Evolutionary conservation across 2,888 invertebrate species (phyloP).

Genomic region (Pseudococcus viburni): DNA sequence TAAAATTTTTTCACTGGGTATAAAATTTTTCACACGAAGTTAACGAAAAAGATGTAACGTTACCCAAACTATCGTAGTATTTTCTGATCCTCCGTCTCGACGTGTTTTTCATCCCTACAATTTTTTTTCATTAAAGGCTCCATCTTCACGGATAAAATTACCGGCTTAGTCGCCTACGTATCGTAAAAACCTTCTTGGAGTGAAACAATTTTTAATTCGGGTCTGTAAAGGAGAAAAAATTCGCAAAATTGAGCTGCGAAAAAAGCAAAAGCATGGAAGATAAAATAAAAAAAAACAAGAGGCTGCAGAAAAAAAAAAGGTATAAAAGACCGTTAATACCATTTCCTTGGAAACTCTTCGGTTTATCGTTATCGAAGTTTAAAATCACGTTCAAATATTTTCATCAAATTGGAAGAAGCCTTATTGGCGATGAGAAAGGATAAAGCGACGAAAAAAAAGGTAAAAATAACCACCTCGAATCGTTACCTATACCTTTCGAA

Average conservation of each 20-base stretch:
- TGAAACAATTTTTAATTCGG: not conserved
- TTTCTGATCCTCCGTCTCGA: not conserved
- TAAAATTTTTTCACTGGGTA: not conserved
- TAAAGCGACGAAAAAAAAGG: not conserved
- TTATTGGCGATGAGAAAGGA: constrained; percentile 1
- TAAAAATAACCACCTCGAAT: not conserved
- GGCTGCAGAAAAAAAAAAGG: not conserved
- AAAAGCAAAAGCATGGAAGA: too few species aligned
- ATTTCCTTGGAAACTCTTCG: not conserved
- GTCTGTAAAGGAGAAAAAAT: too few species aligned
- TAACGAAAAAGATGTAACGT: too few species aligned
- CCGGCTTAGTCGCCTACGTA: not conserved
- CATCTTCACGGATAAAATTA: not conserved
- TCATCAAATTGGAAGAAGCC: constrained; percentile 26
- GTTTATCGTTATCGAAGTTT: constrained; percentile 2
- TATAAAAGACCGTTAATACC: constrained; percentile 1
- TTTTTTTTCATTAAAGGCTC: too few species aligned
- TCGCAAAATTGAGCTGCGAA: too few species aligned
- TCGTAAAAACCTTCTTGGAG: not conserved
- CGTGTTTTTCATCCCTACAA: too few species aligned
- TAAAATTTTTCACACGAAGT: too few species aligned
- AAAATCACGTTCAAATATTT: constrained; percentile 31
- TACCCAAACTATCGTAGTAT: too few species aligned
- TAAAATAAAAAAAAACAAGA: not conserved
- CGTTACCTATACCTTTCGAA: not conserved